Evolutionary conservation across 2,113 vertebrate species (phyloP).

Genomic region (Miniopterus natalensis): DNA sequence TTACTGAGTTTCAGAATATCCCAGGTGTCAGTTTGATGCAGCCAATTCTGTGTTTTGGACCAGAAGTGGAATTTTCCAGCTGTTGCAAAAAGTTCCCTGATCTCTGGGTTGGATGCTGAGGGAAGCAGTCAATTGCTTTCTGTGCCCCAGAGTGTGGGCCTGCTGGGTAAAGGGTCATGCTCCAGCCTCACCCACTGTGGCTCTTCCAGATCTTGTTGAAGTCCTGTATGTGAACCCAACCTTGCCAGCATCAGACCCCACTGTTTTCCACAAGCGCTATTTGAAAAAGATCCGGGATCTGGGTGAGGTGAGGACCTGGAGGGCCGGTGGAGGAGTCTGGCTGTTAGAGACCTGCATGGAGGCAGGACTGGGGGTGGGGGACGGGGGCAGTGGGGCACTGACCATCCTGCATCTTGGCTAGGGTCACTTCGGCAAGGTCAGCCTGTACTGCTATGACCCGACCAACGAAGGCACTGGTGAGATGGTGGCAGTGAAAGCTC

Average conservation of each 20-base stretch:
- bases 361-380: not conserved
- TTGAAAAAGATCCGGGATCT: slow-evolving; percentile 93
- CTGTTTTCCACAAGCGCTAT: slow-evolving; percentile 94
- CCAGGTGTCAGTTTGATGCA: not conserved
- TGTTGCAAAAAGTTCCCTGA: not conserved
- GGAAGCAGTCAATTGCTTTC: not conserved
- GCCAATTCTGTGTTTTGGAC: not conserved
- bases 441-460: slow-evolving; percentile 94
- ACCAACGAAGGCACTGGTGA: slow-evolving; percentile 94
- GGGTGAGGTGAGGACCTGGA: slow-evolving; percentile 90
- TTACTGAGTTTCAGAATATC: not conserved
- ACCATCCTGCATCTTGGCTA: slow-evolving; percentile 66
- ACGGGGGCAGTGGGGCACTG: no score
- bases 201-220: slow-evolving; percentile 88
- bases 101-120: not conserved
- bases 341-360: not conserved
- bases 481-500: slow-evolving; percentile 94
- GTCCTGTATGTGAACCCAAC: slow-evolving; percentile 88
- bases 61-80: not conserved
- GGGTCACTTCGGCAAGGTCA: slow-evolving; percentile 97
- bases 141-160: not conserved
- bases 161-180: not conserved
- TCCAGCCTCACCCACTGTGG: not conserved
- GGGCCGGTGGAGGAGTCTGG: not conserved
- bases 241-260: slow-evolving; percentile 87